These are phyloP conservation scores for Patella ulyssiponensis DNA, from an alignment of 2,888 invertebrate genomes.

Conservation along the genomic window DNA sequence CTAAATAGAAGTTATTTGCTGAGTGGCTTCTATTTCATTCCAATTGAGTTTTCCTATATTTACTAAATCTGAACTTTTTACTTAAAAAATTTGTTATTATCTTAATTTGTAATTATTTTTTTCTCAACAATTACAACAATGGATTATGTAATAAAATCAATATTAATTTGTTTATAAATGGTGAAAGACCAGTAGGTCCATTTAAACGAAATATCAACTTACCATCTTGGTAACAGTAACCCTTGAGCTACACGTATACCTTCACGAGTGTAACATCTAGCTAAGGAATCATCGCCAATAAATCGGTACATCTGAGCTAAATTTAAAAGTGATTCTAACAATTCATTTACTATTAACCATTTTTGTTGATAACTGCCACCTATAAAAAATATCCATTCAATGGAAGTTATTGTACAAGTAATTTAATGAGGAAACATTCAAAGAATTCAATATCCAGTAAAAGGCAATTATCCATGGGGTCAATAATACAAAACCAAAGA, in stretches of 20 bases:
- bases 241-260: slow-evolving; percentile 47
- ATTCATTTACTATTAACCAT: slow-evolving; percentile 45
- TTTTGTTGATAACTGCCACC: slow-evolving; percentile 38
- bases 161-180: neutral
- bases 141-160: neutral
- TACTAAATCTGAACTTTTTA: no score
- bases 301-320: slow-evolving; percentile 48
- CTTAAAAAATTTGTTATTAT: no score
- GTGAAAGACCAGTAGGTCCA: neutral
- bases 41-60: no score
- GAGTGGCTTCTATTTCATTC: no score
- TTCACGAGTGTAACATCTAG: slow-evolving; percentile 48
- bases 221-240: slow-evolving; percentile 54
- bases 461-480: no score
- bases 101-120: neutral
- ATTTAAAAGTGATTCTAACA: slow-evolving; percentile 47
- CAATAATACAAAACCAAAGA: no score
- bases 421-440: no score
- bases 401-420: no score
- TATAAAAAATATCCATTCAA: slow-evolving; percentile 14
- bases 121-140: neutral
- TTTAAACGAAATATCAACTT: slow-evolving; percentile 14
- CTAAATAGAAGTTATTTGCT: no score
- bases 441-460: no score
- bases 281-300: slow-evolving; percentile 47